Evolutionary conservation across 2,888 invertebrate species (phyloP).

Genomic region (Leptopilina syphax): DNA sequence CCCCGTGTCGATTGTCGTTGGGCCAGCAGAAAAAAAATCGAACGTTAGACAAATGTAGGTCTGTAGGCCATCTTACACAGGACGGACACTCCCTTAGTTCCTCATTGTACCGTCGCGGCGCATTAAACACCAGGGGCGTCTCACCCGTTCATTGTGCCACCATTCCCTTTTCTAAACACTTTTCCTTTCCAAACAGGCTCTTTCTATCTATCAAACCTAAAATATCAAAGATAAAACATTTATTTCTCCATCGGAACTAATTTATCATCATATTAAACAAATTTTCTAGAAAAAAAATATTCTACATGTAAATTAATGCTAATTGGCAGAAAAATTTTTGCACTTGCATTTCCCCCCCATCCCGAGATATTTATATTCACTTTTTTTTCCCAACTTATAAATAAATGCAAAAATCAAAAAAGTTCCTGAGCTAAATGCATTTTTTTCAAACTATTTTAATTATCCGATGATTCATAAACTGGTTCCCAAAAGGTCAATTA

Average conservation of each 20-base stretch:
- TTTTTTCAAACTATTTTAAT: background rate
- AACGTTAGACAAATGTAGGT: constrained; percentile 89
- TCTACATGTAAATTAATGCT: no score
- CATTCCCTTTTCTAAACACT: constrained; percentile 55
- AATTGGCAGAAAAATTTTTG: no score
- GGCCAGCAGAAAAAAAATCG: constrained; percentile 77
- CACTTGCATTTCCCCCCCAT: no score
- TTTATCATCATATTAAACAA: no score
- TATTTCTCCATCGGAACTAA: background rate
- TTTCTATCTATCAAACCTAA: no score
- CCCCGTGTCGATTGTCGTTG: constrained; percentile 47
- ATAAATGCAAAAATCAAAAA: background rate
- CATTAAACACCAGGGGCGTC: constrained; percentile 46
- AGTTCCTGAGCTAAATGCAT: background rate
- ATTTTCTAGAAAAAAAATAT: no score
- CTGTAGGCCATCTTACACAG: constrained; percentile 92
- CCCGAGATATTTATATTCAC: no score
- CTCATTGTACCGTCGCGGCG: constrained; percentile 44
- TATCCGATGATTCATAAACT: constrained; percentile 5
- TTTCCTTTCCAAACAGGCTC: background rate
- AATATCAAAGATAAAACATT: no score
- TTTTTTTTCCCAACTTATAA: no score
- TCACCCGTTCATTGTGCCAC: constrained; percentile 40
- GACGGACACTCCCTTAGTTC: constrained; percentile 81
- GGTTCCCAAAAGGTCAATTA: constrained; percentile 20